phyloP scores from a whole-genome alignment of 2,888 invertebrate genomes.

The Blastobasis adustella region DNA sequence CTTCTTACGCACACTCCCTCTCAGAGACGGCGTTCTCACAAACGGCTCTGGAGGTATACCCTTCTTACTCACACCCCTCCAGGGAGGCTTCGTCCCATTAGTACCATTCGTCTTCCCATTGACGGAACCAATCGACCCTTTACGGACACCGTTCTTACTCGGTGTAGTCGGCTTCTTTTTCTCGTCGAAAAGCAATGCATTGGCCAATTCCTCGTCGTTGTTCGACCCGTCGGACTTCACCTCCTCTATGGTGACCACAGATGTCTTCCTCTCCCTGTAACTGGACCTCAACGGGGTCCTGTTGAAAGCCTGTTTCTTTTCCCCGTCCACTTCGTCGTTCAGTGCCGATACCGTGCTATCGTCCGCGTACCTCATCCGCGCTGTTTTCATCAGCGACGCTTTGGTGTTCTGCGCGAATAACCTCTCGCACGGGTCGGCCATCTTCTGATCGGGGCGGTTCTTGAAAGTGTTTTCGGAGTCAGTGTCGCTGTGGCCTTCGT shows the following conservation, averaged over 20 bases:
- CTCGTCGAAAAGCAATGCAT: slow-evolving; percentile 51
- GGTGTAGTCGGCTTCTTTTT: slow-evolving; percentile 45
- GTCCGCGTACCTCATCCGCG: slow-evolving; percentile 74
- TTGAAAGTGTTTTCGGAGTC: slow-evolving; percentile 75
- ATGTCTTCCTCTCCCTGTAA: slow-evolving; percentile 60
- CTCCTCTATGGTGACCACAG: slow-evolving; percentile 66
- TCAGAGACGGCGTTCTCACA: slow-evolving; percentile 51
- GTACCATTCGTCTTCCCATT: slow-evolving; percentile 52
- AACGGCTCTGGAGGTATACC: slow-evolving; percentile 47
- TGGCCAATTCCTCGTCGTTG: slow-evolving; percentile 51
- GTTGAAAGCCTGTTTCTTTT: slow-evolving; percentile 52
- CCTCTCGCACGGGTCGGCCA: slow-evolving; percentile 62
- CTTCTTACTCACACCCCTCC: slow-evolving; percentile 58
- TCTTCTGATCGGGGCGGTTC: slow-evolving; percentile 44
- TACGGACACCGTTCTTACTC: slow-evolving; percentile 41
- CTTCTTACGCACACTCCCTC: slow-evolving; percentile 62
- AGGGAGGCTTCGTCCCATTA: slow-evolving; percentile 60
- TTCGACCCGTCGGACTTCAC: slow-evolving; percentile 60
- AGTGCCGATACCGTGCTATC: slow-evolving; percentile 48
- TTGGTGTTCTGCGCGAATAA: slow-evolving; percentile 74
- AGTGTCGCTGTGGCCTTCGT: slow-evolving; percentile 79
- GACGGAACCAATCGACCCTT: slow-evolving; percentile 40
- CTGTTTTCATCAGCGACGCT: slow-evolving; percentile 76
- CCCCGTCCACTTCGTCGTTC: slow-evolving; percentile 63
- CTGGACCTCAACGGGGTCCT: slow-evolving; percentile 56